These are phyloP conservation scores for Antechinus stuartii DNA, from an alignment of 2,113 vertebrate genomes.

Conservation along the genomic window DNA sequence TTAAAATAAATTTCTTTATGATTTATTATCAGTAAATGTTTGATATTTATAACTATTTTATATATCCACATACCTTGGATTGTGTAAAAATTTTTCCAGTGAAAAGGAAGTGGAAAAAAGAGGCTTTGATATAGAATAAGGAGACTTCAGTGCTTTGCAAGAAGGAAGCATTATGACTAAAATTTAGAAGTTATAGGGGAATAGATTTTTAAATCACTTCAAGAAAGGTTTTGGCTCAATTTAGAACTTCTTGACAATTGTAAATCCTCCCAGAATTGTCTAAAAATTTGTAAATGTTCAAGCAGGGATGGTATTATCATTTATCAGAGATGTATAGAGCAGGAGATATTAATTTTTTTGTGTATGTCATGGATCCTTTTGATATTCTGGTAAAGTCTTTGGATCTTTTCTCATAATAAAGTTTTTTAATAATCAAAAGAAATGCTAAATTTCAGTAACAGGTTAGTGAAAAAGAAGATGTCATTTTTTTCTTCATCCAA, in stretches of 20 bases:
- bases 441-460: not conserved
- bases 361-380: not conserved
- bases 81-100: too few species aligned
- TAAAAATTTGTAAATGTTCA: not conserved
- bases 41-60: too few species aligned
- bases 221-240: not conserved
- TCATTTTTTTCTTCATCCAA: not conserved
- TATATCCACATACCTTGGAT: too few species aligned
- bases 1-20: too few species aligned
- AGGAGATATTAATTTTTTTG: not conserved
- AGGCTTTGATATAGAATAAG: not conserved
- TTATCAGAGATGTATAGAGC: not conserved
- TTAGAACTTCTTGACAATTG: not conserved
- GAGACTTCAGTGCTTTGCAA: not conserved
- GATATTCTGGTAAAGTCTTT: not conserved
- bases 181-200: not conserved
- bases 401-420: not conserved
- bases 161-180: not conserved
- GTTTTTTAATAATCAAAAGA: not conserved
- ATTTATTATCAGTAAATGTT: too few species aligned
- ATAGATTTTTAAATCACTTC: not conserved
- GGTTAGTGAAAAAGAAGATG: not conserved
- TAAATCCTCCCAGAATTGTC: not conserved
- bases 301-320: not conserved
- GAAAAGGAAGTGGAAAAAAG: too few species aligned